Percentiles rank a stretch among this genome's conserved stretches.
phyloP scores from a whole-genome alignment of 30 jellyfish, hydroid and myxozoan species.

The Phacellophora camtschatica region DNA sequence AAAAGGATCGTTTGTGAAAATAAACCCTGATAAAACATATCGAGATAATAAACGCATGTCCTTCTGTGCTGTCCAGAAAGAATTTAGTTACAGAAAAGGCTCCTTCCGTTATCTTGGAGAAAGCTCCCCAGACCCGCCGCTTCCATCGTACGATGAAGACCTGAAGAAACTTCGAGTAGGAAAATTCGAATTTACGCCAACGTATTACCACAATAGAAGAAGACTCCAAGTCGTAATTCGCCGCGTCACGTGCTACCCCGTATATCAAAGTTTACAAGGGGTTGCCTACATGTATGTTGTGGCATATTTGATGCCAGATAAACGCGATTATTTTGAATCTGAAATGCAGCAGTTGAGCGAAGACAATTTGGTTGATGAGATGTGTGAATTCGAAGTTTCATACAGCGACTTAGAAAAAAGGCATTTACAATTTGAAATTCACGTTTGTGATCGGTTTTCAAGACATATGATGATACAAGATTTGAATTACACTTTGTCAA shows the following conservation, averaged over 20 bases:
- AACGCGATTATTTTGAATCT: constrained; percentile 63
- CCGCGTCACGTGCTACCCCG: constrained; percentile 59
- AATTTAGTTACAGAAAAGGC: constrained; percentile 15
- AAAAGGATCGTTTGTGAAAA: constrained; percentile 11
- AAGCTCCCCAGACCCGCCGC: constrained; percentile 31
- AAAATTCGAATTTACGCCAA: constrained; percentile 71
- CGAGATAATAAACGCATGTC: too few relatives aligned
- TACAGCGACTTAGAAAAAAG: constrained; percentile 62
- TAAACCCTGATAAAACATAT: too few relatives aligned
- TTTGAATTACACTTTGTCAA: constrained; percentile 21
- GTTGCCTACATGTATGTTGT: constrained; percentile 64
- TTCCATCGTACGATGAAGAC: constrained; percentile 73
- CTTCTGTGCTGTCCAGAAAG: too few relatives aligned
- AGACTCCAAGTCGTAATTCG: constrained; percentile 69
- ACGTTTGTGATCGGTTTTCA: constrained; percentile 83
- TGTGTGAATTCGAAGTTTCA: constrained; percentile 78
- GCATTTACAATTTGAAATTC: constrained; percentile 39
- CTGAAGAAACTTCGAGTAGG: constrained; percentile 66
- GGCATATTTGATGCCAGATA: constrained; percentile 75
- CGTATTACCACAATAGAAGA: constrained; percentile 66
- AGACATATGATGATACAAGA: constrained; percentile 64
- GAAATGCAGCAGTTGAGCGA: constrained; percentile 80
- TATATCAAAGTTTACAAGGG: constrained; percentile 28
- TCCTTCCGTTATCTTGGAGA: background rate
- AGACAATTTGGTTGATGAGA: constrained; percentile 76